Percentiles rank a stretch among this genome's conserved stretches.
Evolutionary conservation across 2,888 invertebrate genomes (phyloP).

Genomic region (Microplitis manilae): DNA sequence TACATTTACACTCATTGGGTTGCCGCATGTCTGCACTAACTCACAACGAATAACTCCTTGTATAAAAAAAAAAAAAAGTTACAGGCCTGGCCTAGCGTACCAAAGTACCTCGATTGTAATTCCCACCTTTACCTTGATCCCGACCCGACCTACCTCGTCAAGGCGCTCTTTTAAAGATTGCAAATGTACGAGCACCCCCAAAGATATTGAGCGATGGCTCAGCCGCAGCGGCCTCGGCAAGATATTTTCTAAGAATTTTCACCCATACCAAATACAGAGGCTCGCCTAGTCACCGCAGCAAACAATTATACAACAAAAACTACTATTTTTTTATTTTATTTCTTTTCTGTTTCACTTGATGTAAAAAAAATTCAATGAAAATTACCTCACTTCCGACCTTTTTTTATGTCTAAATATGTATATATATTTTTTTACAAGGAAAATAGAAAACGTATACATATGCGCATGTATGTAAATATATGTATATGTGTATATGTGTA

Average conservation of each 20-base stretch:
- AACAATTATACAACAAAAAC: constrained; percentile 26
- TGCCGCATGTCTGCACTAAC: constrained; percentile 49
- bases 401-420: not conserved
- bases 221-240: constrained; percentile 48
- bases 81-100: constrained; percentile 71
- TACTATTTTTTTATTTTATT: constrained; percentile 10
- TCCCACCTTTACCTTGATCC: constrained; percentile 7
- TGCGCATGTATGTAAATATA: not conserved
- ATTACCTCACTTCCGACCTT: not conserved
- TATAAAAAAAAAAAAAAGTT: constrained; percentile 39
- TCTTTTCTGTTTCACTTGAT: constrained; percentile 12
- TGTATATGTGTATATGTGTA: not conserved
- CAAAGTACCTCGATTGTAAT: constrained; percentile 62
- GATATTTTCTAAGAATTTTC: constrained; percentile 30
- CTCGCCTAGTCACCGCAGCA: constrained; percentile 50
- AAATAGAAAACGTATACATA: not conserved
- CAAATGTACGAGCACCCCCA: constrained; percentile 45
- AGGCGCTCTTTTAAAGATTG: constrained; percentile 44
- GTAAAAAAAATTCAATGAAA: not conserved
- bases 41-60: constrained; percentile 48
- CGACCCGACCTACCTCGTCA: constrained; percentile 32
- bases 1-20: constrained; percentile 37
- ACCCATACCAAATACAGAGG: constrained; percentile 41
- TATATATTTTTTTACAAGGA: not conserved
- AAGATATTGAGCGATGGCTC: constrained; percentile 57